Evolutionary conservation across 1,140 invertebrate genomes (phyloP).

Genomic region (Heliconius eleuchia): DNA sequence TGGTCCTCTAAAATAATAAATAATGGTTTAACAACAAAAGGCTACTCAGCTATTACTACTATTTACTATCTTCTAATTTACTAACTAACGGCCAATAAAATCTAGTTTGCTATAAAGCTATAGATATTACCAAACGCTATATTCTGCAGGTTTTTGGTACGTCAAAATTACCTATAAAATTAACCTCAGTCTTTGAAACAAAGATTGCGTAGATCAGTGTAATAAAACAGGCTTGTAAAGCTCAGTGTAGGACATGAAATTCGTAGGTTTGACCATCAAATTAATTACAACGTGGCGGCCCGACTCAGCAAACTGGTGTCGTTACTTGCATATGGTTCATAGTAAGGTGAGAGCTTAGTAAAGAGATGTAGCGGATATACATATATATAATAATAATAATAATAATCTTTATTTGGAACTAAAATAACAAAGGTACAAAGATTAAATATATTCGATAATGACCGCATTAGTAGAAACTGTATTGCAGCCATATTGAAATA

Average conservation of each 20-base stretch:
- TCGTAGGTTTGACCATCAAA: slow-evolving; percentile 56
- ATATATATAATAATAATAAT: neutral
- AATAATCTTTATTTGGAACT: too few relatives aligned
- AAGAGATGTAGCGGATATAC: slow-evolving; percentile 36
- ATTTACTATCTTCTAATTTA: too few relatives aligned
- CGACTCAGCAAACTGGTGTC: slow-evolving; percentile 59
- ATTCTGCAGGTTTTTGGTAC: slow-evolving; percentile 1
- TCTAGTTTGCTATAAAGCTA: neutral
- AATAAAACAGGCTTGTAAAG: slow-evolving; percentile 37
- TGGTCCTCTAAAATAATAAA: too few relatives aligned
- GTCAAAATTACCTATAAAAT: slow-evolving; percentile 3
- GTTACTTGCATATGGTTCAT: slow-evolving; percentile 69
- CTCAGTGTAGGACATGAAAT: slow-evolving; percentile 36
- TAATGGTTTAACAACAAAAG: neutral
- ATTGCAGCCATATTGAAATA: neutral
- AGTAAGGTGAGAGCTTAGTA: slow-evolving; percentile 28
- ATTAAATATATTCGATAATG: too few relatives aligned
- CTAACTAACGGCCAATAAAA: neutral
- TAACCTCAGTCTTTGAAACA: slow-evolving; percentile 15
- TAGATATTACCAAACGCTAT: neutral
- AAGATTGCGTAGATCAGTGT: slow-evolving; percentile 17
- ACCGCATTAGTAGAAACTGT: too few relatives aligned
- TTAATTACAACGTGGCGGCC: slow-evolving; percentile 66
- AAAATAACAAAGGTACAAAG: too few relatives aligned
- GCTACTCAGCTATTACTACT: neutral